Evolutionary conservation across 2,888 invertebrate genomes (phyloP).

Genomic region (Ferrisia virgata): DNA sequence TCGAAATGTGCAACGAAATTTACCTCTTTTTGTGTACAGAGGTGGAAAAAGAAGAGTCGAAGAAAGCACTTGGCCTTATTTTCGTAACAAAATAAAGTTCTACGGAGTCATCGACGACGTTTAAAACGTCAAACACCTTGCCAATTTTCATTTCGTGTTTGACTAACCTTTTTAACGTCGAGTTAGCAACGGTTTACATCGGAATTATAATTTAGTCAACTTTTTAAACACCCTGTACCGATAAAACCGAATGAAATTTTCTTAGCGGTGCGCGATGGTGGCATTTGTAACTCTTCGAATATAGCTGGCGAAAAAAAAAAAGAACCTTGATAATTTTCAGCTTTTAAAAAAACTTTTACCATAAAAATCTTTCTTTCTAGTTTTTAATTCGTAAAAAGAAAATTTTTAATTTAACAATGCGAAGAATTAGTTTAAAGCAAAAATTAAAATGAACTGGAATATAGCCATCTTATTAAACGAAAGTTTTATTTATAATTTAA

Average conservation of each 20-base stretch:
- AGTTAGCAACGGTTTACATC: too few species aligned
- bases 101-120: neutral
- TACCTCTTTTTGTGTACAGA: neutral
- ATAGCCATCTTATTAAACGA: conserved; percentile 21
- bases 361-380: neutral
- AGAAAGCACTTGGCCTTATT: too few species aligned
- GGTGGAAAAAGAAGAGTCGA: too few species aligned
- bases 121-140: neutral
- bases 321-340: conserved; percentile 1
- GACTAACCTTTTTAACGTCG: neutral
- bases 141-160: neutral
- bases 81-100: neutral
- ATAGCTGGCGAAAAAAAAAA: neutral
- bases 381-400: conserved; percentile 21
- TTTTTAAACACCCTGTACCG: neutral
- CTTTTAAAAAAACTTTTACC: conserved; percentile 1
- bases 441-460: conserved; percentile 23
- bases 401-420: conserved; percentile 32
- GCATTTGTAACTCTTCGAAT: neutral
- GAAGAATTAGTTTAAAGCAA: conserved; percentile 27
- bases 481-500: conserved; percentile 20
- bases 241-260: conserved; percentile 2
- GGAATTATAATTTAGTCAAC: neutral
- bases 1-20: neutral
- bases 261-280: neutral